A percentile compares a stretch with the other conserved stretches of the same genome.
phyloP scores from a whole-genome alignment of 2,888 invertebrate species.

The Deilephila porcellus region DNA sequence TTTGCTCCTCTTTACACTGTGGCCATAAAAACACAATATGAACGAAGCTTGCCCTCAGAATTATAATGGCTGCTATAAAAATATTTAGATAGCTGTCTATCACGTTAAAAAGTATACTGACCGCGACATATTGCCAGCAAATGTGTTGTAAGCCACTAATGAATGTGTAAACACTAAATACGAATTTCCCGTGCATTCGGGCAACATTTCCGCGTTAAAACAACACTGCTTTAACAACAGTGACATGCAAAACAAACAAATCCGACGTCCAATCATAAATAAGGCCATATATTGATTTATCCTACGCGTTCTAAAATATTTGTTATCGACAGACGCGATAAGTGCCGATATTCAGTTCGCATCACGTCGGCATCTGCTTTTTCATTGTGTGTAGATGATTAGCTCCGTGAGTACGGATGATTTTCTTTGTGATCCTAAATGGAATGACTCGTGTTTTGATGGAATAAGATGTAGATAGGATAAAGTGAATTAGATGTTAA shows the following conservation, averaged over 20 bases:
- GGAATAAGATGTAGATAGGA: too few species aligned
- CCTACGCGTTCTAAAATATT: constrained; percentile 26
- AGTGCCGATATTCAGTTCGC: constrained; percentile 13
- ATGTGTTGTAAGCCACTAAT: background rate
- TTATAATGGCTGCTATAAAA: too few species aligned
- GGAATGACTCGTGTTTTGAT: too few species aligned
- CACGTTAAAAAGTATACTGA: background rate
- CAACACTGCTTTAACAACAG: background rate
- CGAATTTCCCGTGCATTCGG: background rate
- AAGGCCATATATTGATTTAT: constrained; percentile 8
- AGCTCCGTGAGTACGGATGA: background rate
- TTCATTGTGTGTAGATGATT: background rate
- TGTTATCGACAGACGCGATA: constrained; percentile 27
- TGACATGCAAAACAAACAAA: constrained; percentile 15
- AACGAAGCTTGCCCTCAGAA: too few species aligned
- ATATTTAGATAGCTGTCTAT: background rate
- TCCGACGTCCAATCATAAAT: constrained; percentile 4
- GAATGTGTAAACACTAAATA: background rate
- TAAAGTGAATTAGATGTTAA: too few species aligned
- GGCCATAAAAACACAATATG: too few species aligned
- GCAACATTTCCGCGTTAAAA: background rate
- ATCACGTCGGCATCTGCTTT: background rate
- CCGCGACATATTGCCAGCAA: background rate
- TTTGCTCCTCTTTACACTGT: too few species aligned
- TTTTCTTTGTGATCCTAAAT: background rate